Evolutionary conservation across 2,888 invertebrate species (phyloP).

Genomic region (Xylocampa areola): DNA sequence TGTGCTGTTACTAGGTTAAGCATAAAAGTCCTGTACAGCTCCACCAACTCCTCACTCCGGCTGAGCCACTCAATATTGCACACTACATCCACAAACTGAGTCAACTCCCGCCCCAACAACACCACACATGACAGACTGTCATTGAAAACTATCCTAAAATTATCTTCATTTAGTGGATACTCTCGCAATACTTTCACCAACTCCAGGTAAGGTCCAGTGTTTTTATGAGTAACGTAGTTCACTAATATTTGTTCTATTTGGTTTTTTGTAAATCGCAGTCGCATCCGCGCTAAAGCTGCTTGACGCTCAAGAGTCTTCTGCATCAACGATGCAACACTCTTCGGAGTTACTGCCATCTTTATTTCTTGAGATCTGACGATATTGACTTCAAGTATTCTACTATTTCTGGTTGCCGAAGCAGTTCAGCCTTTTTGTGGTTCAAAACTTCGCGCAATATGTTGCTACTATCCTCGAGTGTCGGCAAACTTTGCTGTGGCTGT

Average conservation of each 20-base stretch:
- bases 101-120: constrained; percentile 76
- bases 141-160: constrained; percentile 79
- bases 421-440: constrained; percentile 84
- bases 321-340: constrained; percentile 83
- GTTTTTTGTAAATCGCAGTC: constrained; percentile 80
- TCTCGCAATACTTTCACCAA: constrained; percentile 84
- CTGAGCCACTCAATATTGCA: constrained; percentile 80
- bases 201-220: constrained; percentile 81
- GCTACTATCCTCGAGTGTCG: constrained; percentile 77
- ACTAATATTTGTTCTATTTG: constrained; percentile 84
- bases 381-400: constrained; percentile 81
- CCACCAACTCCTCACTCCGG: constrained; percentile 73
- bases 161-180: constrained; percentile 80
- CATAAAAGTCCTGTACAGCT: constrained; percentile 77
- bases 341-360: constrained; percentile 82
- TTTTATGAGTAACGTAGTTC: constrained; percentile 77
- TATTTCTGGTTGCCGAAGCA: constrained; percentile 85
- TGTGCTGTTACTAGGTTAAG: constrained; percentile 83
- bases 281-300: constrained; percentile 76
- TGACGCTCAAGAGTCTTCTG: constrained; percentile 82
- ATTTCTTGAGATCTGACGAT: constrained; percentile 81
- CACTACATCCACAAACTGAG: constrained; percentile 79
- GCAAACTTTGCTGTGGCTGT: constrained; percentile 65
- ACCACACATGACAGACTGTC: constrained; percentile 82
- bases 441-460: constrained; percentile 83